These are phyloP conservation scores for Pterostichus niger DNA, from an alignment of 2,888 invertebrate species.

Conservation along the genomic window DNA sequence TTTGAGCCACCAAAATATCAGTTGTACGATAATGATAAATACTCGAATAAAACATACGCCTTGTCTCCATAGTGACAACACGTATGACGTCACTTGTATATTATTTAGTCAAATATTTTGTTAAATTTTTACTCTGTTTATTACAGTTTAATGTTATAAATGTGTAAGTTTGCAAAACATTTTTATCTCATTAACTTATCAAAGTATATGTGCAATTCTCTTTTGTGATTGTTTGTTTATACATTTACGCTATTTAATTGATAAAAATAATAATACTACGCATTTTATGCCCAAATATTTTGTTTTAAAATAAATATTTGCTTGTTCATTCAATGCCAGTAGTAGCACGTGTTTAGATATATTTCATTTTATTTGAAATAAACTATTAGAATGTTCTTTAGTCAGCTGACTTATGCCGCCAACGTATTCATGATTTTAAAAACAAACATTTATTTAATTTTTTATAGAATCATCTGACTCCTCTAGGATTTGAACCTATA, in stretches of 20 bases:
- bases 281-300: conserved; percentile 7
- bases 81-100: not conserved
- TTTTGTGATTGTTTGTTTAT: conserved; percentile 12
- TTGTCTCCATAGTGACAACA: conserved; percentile 18
- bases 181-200: not conserved
- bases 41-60: not conserved
- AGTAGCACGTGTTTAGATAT: not conserved
- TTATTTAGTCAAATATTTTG: not conserved
- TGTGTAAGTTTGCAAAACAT: not conserved
- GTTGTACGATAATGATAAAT: conserved; percentile 10
- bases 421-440: too few species aligned
- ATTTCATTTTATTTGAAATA: not conserved
- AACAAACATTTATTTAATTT: too few species aligned
- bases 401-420: too few species aligned
- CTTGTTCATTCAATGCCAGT: not conserved
- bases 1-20: not conserved
- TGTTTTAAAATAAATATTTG: conserved; percentile 3
- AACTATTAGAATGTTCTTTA: not conserved
- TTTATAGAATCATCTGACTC: too few species aligned
- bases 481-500: too few species aligned
- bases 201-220: not conserved
- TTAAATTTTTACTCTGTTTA: not conserved
- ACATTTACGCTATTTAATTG: not conserved
- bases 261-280: conserved; percentile 11
- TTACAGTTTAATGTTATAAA: not conserved